Evolutionary conservation across 2,888 invertebrate genomes (phyloP), one percentile per base, ranked within the genome.

Genomic region (Graphium colonna): DNA sequence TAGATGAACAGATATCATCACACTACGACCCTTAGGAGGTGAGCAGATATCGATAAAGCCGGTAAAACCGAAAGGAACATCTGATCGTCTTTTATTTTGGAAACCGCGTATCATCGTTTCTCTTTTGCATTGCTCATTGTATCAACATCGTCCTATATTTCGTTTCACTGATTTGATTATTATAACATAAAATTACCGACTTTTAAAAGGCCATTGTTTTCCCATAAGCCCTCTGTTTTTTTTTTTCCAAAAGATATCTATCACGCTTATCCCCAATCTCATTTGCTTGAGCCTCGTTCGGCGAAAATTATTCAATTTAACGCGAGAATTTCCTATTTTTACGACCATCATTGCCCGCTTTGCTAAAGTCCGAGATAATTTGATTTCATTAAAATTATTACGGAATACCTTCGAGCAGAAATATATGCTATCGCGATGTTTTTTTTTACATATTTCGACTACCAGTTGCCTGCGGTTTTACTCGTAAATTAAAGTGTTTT

Each of bases 291-390:
- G 73, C 79, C 75, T 57, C 68, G 66, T 70, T 73, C 65, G 73
- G 9, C 60, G 61, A 60, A 66, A 63, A 79, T 84, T 81, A 81
- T 79, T 82, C 82, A 82, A 83, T 84, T 80, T 82, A 74, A 77
- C 72, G 77, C 73, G 69, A 72, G 73, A 77, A 75, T 72, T 72
- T 70, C 64, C 72, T 58, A 66, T 73, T 79, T 79, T 79, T 73
- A 33, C 69, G 63, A 64, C 75, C 75, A 78, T 83, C 81, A 80
- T 74, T 75, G 69, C 73, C 64, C 58, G 65, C 67, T 73, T 75
- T 69, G 49, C 38, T 36, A 42, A 54, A 54, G 39, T 54, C 54
- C 54, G 44, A 50, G 54, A 54, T 54, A 54, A 54, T 54, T 54
- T 54, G 48, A 54, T 54, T 54, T 49, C 45, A 54, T 54, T 50